Base-by-base conservation (phyloP, 2,113 vertebrate genomes). In the Halcyon malimbica region DNA sequence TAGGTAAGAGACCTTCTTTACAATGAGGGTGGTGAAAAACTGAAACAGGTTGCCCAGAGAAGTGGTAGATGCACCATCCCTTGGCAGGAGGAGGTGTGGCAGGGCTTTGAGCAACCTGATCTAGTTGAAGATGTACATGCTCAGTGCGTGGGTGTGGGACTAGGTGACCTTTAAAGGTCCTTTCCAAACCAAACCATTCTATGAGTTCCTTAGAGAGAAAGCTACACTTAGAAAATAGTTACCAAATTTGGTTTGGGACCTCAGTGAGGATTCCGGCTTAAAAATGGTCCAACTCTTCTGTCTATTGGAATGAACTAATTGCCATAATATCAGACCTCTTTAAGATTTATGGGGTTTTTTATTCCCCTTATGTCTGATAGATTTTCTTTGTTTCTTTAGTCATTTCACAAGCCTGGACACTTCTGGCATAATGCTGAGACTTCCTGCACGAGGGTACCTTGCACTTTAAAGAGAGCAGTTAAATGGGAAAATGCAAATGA, bases 401-500 rank as follows among this genome's bases (percentile, higher is more conserved):
- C 23, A 83, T 73, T 95, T 90, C 82, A 57, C 39, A 88, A 88
- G 35, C 73, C 42, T 11, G 4, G 41, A 44, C 11, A 59, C 50
- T 88, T 60, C 19, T 92, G 77, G 63, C 50, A 26, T 86, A 53
- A 80, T 71, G 67, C 60, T 41, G 46, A 88, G 63, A 83, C 74
- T 83, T 84, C 54, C 67, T 93, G n/a, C 70, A 93, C 85, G 77
- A 87, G 25, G 10, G 3, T 77, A 93, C 41, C 33, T 63, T 91
- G 59, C 41, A 41, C 90, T 96, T 73, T 94, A 92, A 87, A 89
- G 79, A 90, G 51, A 87, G 19, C 39, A 70, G 86, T 71, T 83
- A 95, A 95, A 92, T 28, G 44, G 73, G 63, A 86, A 68, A 62
- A 96, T 83, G 79, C 69, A 94, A 80, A 87, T 46, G 44, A 75